Evolutionary conservation across 2,113 vertebrate genomes (phyloP).

Genomic region (Maccullochella peelii): DNA sequence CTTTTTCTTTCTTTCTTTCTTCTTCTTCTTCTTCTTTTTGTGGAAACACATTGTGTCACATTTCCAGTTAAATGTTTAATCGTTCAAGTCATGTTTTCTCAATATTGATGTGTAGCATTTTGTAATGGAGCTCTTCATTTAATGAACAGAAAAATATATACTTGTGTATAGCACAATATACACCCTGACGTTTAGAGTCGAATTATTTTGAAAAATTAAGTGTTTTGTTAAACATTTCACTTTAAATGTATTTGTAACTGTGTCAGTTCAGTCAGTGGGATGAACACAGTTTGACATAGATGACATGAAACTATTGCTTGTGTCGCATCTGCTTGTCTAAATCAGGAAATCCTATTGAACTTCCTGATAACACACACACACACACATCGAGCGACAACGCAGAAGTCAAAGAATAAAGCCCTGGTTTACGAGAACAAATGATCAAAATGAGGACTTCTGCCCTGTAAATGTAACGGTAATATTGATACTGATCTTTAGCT

Average conservation of each 20-base stretch:
- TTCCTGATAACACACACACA: constrained; percentile 64
- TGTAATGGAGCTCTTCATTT: neutral
- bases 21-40: no score
- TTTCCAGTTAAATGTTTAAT: neutral
- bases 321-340: constrained; percentile 38
- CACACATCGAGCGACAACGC: neutral
- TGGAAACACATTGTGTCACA: neutral
- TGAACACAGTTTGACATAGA: neutral
- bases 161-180: neutral
- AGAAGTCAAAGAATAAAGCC: constrained; percentile 30
- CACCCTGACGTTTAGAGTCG: neutral
- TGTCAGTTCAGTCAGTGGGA: constrained; percentile 8
- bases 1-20: no score
- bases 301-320: neutral
- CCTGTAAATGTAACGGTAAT: constrained; percentile 43
- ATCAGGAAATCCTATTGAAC: constrained; percentile 74
- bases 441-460: constrained; percentile 4
- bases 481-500: neutral
- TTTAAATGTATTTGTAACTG: neutral
- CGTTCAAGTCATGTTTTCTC: neutral
- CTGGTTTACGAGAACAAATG: constrained; percentile 14
- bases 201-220: neutral
- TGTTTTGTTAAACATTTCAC: neutral
- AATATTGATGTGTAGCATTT: neutral
- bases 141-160: neutral